Evolutionary conservation across 1,140 invertebrate species (phyloP).

Genomic region (Magallana ariakensis): DNA sequence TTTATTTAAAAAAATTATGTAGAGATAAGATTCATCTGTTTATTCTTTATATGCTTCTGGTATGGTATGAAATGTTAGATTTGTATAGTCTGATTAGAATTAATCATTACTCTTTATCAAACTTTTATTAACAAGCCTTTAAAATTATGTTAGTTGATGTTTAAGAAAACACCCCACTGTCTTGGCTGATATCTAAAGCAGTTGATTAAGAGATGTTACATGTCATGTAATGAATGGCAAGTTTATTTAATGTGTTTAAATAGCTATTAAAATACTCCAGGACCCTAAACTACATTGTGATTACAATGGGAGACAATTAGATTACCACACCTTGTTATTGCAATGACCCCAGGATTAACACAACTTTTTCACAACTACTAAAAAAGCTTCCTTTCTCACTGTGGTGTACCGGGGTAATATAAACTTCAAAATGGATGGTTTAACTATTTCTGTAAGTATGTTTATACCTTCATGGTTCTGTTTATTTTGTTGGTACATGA

Average conservation of each 20-base stretch:
- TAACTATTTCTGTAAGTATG: slow-evolving; percentile 17
- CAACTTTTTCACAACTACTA: not conserved
- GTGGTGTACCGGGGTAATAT: too few relatives aligned
- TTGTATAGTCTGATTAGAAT: too few relatives aligned
- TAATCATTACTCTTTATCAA: not conserved
- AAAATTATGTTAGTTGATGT: not conserved
- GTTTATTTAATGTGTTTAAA: slow-evolving; percentile 30
- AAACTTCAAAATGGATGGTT: not conserved
- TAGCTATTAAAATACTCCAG: not conserved
- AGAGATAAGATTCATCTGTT: too few relatives aligned
- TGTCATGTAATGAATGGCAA: not conserved
- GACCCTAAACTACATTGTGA: not conserved
- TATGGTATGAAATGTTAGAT: too few relatives aligned
- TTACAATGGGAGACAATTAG: slow-evolving; percentile 1
- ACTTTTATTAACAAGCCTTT: not conserved
- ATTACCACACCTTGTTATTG: slow-evolving; percentile 7
- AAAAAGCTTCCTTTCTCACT: not conserved
- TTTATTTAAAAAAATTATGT: too few relatives aligned
- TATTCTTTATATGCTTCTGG: too few relatives aligned
- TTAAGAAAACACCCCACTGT: not conserved
- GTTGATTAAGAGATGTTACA: not conserved
- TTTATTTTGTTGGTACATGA: too few relatives aligned
- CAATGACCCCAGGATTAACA: slow-evolving; percentile 13
- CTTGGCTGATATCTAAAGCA: not conserved
- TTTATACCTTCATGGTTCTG: too few relatives aligned